Base-by-base conservation (phyloP, 2,113 vertebrate genomes). In the Rafetus swinhoei region DNA sequence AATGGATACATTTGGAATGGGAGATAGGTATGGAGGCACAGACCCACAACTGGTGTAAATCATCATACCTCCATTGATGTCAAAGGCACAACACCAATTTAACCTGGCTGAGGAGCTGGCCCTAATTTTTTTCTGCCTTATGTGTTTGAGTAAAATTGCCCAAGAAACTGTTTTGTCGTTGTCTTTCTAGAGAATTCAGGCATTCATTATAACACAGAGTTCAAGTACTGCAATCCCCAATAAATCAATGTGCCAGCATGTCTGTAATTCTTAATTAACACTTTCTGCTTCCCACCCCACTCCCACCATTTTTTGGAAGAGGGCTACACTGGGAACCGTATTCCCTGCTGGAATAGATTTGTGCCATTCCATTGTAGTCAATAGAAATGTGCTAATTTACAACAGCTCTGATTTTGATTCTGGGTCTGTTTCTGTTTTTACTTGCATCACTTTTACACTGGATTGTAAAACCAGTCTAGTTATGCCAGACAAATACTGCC, bases 201-300 rank as follows among this genome's bases (percentile, higher is more conserved):
- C 72, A 53, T 88, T 93, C 69, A 88, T 53, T 90, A 79, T 56
- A 90, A 86, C 57, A 81, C 87, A 45, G 8, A 11, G 5, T 39
- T 29, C 57, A 25, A 84, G 25, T 1, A 1, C 60, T 69, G 83
- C 81, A 92, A 50, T 18, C 24, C 50, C 54, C 29, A 60, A 0
- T 74, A 94, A 92, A 94, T 85, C 79, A 92, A 84, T 24, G 45
- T 5, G 29, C 69, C 76, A 93, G 76, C 56, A 84, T 50, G 60
- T 35, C 89, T 94, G 82, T 81, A 84, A 88, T 60, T 86, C 92
- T 79, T 92, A 56, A 90, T 59, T 18, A 84, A 93, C 15, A n/a
- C 57, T 82, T 94, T 62, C 84, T 52, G 59, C 81, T 83, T 86
- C 76, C 27, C 32, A 10, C 19, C 32, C n/a, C 55, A 69, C 77